These are phyloP conservation scores for Tragelaphus eurycerus DNA, from an alignment of 2,797 vertebrate genomes.

Conservation along the genomic window DNA sequence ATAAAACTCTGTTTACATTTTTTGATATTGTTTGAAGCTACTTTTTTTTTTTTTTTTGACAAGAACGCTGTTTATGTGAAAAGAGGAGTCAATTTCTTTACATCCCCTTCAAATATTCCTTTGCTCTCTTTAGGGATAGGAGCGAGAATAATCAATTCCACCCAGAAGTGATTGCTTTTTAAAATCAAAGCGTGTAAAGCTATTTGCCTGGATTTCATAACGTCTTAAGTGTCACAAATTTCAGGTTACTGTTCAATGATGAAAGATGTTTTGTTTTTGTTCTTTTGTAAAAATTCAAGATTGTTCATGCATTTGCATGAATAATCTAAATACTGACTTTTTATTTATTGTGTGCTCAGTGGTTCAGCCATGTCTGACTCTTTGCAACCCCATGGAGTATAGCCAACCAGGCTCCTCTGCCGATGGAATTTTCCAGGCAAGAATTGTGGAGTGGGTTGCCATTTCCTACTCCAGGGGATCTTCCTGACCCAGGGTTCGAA, in stretches of 20 bases:
- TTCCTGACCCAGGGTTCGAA: background rate
- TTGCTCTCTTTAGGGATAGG: background rate
- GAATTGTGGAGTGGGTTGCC: background rate
- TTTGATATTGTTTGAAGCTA: background rate
- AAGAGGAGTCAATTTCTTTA: background rate
- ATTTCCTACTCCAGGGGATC: background rate
- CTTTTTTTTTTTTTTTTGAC: background rate
- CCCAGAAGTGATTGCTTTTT: background rate
- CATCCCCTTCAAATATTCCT: background rate
- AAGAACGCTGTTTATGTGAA: background rate
- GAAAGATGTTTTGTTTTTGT: slow-evolving; percentile 37
- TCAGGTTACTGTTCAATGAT: background rate
- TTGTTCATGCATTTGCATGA: background rate
- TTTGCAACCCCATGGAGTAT: background rate
- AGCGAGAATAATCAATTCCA: background rate
- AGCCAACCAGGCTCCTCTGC: background rate
- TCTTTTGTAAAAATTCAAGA: background rate
- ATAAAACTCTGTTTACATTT: background rate
- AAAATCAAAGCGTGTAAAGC: slow-evolving; percentile 8
- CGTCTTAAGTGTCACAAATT: slow-evolving; percentile 24
- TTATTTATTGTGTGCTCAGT: background rate
- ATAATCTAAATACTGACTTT: slow-evolving; percentile 1
- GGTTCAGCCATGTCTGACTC: background rate
- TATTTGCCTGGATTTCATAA: background rate
- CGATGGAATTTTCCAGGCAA: background rate